Evolutionary conservation across 2,113 vertebrate species (phyloP).

Genomic region (Archocentrus centrarchus): DNA sequence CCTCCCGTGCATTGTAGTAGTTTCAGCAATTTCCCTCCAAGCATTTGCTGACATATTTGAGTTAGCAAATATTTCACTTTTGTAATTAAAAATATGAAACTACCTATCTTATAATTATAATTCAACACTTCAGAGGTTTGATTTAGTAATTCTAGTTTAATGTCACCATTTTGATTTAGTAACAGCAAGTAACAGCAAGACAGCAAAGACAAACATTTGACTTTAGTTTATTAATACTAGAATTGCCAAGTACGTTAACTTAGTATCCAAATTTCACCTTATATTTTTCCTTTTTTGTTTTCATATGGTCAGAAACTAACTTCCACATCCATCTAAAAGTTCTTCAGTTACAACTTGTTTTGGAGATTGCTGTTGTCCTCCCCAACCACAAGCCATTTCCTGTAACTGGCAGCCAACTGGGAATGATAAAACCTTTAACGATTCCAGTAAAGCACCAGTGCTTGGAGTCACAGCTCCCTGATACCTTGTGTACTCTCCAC

Average conservation of each 20-base stretch:
- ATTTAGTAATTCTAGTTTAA: neutral
- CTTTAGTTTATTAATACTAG: neutral
- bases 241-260: neutral
- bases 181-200: neutral
- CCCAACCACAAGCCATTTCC: conserved; percentile 30
- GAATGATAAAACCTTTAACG: conserved; percentile 45
- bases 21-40: too few species aligned
- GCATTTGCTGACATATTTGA: too few species aligned
- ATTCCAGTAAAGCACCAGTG: conserved; percentile 50
- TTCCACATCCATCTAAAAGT: neutral
- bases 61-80: too few species aligned
- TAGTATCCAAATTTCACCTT: neutral
- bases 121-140: neutral
- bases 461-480: conserved; percentile 49
- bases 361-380: conserved; percentile 4
- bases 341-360: neutral
- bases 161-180: neutral
- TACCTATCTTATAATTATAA: neutral
- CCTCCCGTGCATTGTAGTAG: too few species aligned
- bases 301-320: neutral
- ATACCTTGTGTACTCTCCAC: conserved; percentile 57
- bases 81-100: neutral
- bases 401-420: conserved; percentile 27
- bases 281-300: neutral
- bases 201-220: neutral